Percentiles rank a stretch among this genome's conserved stretches.
Evolutionary conservation across 2,113 vertebrate genomes (phyloP).

Genomic region (Bubo blakistoni): DNA sequence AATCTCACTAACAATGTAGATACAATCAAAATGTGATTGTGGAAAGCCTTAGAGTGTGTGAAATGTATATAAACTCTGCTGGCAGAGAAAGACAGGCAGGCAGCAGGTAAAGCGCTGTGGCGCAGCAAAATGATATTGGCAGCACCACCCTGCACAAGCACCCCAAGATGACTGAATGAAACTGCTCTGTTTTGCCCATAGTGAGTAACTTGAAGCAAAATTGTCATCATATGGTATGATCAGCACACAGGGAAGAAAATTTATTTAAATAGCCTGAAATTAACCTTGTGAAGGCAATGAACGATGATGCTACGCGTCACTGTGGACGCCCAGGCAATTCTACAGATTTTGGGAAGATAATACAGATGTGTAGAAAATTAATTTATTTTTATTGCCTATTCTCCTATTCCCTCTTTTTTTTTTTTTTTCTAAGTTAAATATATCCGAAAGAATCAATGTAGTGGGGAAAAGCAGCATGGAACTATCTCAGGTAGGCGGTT

Average conservation of each 20-base stretch:
- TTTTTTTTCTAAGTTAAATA: not conserved
- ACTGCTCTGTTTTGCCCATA: not conserved
- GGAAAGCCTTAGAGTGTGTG: not conserved
- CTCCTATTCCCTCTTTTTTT: not conserved
- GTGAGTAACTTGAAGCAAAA: not conserved
- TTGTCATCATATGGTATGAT: not conserved
- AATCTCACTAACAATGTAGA: not conserved
- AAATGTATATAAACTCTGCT: not conserved
- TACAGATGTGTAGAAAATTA: not conserved
- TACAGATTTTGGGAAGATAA: not conserved
- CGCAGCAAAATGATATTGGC: not conserved
- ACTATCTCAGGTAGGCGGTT: not conserved
- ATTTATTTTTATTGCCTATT: not conserved
- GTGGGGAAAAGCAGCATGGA: not conserved
- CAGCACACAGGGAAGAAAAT: not conserved
- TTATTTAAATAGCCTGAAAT: not conserved
- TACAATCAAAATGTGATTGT: not conserved
- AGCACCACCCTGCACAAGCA: not conserved
- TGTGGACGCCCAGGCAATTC: not conserved
- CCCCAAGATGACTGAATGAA: not conserved
- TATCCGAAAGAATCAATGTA: not conserved
- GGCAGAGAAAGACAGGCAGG: not conserved
- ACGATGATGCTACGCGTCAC: accelerated
- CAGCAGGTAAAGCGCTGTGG: not conserved
- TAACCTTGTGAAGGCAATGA: not conserved